Percentiles rank a stretch among this genome's conserved stretches.
These are phyloP conservation scores for Axis porcinus DNA, from an alignment of 2,113 vertebrate species.

Conservation along the genomic window DNA sequence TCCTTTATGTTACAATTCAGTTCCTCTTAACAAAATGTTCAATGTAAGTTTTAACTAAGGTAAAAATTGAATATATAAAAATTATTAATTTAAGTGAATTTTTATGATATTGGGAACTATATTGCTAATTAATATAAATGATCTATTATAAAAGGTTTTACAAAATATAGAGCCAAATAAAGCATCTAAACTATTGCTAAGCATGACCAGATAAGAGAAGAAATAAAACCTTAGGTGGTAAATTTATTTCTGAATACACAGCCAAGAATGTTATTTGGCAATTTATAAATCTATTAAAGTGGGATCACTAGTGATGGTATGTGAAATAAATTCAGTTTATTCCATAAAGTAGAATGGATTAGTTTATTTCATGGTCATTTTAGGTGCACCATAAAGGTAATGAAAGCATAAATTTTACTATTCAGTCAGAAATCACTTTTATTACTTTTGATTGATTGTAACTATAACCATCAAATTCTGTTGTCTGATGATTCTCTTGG, in stretches of 20 bases:
- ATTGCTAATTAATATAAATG: background rate
- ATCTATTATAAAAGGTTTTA: background rate
- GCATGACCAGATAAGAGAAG: background rate
- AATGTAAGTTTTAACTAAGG: background rate
- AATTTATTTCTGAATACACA: slow-evolving; percentile 45
- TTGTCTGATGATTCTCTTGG: slow-evolving; percentile 9
- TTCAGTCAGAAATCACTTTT: slow-evolving; percentile 62
- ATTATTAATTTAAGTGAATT: background rate
- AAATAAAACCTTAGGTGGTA: slow-evolving; percentile 36
- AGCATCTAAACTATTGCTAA: background rate
- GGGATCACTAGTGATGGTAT: slow-evolving; percentile 49
- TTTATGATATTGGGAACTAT: background rate
- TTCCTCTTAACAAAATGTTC: background rate
- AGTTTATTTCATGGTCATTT: slow-evolving; percentile 66
- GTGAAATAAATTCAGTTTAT: slow-evolving; percentile 64
- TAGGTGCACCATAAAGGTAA: slow-evolving; percentile 59
- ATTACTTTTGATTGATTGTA: slow-evolving; percentile 60
- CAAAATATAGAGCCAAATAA: background rate
- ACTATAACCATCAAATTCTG: slow-evolving; percentile 28
- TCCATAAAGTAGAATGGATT: slow-evolving; percentile 56
- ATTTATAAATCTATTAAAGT: slow-evolving; percentile 67
- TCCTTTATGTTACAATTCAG: background rate
- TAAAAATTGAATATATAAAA: background rate
- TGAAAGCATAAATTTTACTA: slow-evolving; percentile 68
- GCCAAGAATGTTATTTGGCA: slow-evolving; percentile 50